phyloP scores from a whole-genome alignment of 2,113 vertebrate species.

The Candoia aspera region DNA sequence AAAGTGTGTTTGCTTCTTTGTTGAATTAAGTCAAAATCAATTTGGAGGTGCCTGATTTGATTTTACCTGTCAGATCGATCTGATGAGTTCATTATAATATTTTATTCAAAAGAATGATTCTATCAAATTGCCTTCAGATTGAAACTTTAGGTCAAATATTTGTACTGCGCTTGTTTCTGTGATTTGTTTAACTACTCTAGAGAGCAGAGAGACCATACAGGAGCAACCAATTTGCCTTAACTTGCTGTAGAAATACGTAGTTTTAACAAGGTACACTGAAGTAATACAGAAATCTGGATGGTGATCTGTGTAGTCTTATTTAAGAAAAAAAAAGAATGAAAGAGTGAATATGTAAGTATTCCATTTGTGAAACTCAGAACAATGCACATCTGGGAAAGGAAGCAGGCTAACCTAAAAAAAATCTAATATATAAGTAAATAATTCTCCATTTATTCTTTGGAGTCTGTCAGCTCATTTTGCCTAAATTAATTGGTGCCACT shows the following conservation, averaged over 20 bases:
- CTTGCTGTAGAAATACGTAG: not conserved
- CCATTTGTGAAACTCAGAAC: not conserved
- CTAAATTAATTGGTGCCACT: conserved; percentile 50
- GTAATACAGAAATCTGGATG: not conserved
- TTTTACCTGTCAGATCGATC: not conserved
- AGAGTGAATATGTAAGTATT: not conserved
- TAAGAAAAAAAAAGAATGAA: not conserved
- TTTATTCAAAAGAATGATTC: not conserved
- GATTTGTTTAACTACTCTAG: not conserved
- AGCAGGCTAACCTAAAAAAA: conserved; percentile 22
- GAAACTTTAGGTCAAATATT: not conserved
- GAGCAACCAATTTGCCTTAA: not conserved
- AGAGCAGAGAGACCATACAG: not conserved
- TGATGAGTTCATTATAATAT: not conserved
- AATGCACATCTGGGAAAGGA: not conserved
- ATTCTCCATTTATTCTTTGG: conserved; percentile 35
- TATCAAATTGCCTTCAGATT: not conserved
- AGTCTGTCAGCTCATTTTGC: conserved; percentile 38
- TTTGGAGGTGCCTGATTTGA: not conserved
- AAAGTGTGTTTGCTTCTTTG: not conserved
- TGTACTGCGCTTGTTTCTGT: not conserved
- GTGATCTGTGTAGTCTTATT: not conserved
- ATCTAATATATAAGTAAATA: conserved; percentile 18
- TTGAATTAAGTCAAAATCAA: not conserved
- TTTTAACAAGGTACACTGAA: not conserved